These are phyloP conservation scores for Monochamus saltuarius DNA, from an alignment of 1,140 invertebrate species.

Conservation along the genomic window DNA sequence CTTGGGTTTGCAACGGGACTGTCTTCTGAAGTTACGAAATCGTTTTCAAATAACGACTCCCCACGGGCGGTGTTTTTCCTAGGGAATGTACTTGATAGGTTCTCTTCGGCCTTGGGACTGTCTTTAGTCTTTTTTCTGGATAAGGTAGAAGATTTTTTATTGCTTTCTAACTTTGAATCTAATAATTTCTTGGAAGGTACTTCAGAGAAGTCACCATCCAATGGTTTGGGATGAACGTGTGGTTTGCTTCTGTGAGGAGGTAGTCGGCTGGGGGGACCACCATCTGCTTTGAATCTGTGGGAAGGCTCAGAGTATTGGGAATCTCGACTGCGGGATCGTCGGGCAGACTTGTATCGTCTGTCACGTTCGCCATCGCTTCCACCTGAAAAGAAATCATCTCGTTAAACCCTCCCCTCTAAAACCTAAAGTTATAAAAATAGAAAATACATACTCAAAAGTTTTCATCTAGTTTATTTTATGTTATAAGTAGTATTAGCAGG, in stretches of 20 bases:
- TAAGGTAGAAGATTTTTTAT: slow-evolving; percentile 38
- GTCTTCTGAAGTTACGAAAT: slow-evolving; percentile 56
- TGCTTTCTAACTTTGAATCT: slow-evolving; percentile 26
- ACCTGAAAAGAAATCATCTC: slow-evolving; percentile 25
- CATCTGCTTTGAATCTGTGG: slow-evolving; percentile 43
- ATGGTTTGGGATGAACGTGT: slow-evolving; percentile 28
- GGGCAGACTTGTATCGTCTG: slow-evolving; percentile 41
- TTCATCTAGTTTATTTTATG: too few relatives aligned
- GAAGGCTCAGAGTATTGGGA: slow-evolving; percentile 47
- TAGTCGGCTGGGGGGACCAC: slow-evolving; percentile 7
- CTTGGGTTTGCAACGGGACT: slow-evolving; percentile 28
- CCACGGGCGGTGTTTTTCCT: slow-evolving; percentile 40
- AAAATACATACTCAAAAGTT: too few relatives aligned
- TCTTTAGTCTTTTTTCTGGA: slow-evolving; percentile 41
- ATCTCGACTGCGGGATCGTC: slow-evolving; percentile 48
- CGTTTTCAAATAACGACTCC: slow-evolving; percentile 69
- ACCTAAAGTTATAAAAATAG: too few relatives aligned
- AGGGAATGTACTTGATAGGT: slow-evolving; percentile 36
- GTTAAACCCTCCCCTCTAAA: not conserved
- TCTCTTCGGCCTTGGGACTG: slow-evolving; percentile 39
- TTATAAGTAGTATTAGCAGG: too few relatives aligned
- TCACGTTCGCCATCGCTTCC: slow-evolving; percentile 50
- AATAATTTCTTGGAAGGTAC: slow-evolving; percentile 29
- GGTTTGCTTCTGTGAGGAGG: slow-evolving; percentile 30
- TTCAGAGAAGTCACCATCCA: slow-evolving; percentile 39